A percentile compares a stretch with the other conserved stretches of the same genome.
Conservation (phyloP, 2,888 invertebrate species). For the Euclidia mi region DNA sequence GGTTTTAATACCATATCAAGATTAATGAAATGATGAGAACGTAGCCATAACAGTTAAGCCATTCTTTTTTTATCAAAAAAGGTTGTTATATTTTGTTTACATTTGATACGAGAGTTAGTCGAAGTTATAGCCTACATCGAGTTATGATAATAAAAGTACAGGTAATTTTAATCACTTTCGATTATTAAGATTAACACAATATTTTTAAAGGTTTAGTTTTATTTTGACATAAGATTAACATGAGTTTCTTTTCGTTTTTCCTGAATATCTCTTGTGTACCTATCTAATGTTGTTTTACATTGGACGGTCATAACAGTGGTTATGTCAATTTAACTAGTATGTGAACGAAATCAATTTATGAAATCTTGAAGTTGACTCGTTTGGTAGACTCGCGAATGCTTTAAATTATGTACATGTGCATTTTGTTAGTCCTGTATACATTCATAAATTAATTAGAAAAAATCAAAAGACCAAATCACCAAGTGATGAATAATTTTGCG, state of each 20-base stretch:
- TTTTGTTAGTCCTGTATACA: conserved; percentile 78
- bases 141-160: conserved; percentile 88
- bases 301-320: conserved; percentile 41
- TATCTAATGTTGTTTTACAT: conserved; percentile 49
- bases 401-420: conserved; percentile 77
- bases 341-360: conserved; percentile 52
- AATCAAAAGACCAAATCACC: conserved; percentile 86
- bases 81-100: conserved; percentile 80
- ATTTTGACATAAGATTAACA: conserved; percentile 80
- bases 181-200: conserved; percentile 80
- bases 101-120: conserved; percentile 81
- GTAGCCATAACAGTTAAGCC: conserved; percentile 67
- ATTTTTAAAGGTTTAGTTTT: conserved; percentile 79
- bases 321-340: conserved; percentile 44
- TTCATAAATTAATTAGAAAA: conserved; percentile 57
- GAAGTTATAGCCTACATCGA: conserved; percentile 84
- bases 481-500: conserved; percentile 83
- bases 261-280: conserved; percentile 58
- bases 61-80: conserved; percentile 69
- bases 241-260: conserved; percentile 71
- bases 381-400: conserved; percentile 63
- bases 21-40: conserved; percentile 61
- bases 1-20: conserved; percentile 42
- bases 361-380: conserved; percentile 61
- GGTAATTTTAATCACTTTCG: conserved; percentile 81